phyloP scores from a whole-genome alignment of 2,113 vertebrate species.

The Mesoclemmys tuberculata region DNA sequence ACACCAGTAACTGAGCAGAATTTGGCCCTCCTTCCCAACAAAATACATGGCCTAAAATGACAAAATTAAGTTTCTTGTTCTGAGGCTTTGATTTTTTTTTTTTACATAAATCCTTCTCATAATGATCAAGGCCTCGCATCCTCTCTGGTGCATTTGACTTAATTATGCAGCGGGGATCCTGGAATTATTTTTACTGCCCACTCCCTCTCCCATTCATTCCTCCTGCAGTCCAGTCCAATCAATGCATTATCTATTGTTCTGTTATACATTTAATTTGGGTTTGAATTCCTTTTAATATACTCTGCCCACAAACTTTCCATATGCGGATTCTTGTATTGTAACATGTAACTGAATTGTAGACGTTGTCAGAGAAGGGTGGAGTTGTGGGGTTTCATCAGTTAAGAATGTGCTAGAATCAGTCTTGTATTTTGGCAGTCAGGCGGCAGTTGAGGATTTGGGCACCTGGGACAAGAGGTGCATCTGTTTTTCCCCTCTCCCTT shows the following conservation, averaged over 20 bases:
- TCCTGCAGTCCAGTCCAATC: not conserved
- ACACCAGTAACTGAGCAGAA: not conserved
- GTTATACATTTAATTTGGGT: not conserved
- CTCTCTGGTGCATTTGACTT: not conserved
- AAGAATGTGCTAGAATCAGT: not conserved
- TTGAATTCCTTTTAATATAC: not conserved
- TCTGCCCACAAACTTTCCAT: not conserved
- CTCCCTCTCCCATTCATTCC: not conserved
- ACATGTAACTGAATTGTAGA: not conserved
- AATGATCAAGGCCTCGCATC: not conserved
- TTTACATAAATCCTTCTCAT: not conserved
- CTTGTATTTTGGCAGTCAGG: not conserved
- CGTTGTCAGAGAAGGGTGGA: not conserved
- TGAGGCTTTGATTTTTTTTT: not conserved
- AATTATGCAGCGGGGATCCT: not conserved
- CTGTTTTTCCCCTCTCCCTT: not conserved
- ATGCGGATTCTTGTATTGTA: not conserved
- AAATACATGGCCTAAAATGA: not conserved
- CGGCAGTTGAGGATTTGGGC: not conserved
- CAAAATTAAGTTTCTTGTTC: not conserved
- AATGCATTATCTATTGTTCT: not conserved
- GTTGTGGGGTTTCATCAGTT: not conserved
- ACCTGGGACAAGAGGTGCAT: not conserved
- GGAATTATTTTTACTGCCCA: not conserved
- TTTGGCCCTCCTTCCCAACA: not conserved